These are phyloP conservation scores for Caenorhabditis panamensis DNA, from an alignment of 2,888 invertebrate genomes.

Conservation along the genomic window DNA sequence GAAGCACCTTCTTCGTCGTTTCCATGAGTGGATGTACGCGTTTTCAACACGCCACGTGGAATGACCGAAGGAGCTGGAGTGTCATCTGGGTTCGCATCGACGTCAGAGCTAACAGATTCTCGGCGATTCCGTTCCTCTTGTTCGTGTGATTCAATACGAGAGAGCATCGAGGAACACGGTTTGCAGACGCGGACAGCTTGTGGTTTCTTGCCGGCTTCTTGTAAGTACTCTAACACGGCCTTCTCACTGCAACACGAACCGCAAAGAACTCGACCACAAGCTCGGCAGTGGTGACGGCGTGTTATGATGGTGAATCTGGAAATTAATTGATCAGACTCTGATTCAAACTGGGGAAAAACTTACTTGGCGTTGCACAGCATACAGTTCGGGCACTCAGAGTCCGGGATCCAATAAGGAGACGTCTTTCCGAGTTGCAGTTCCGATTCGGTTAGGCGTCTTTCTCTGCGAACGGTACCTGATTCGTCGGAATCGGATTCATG, in stretches of 20 bases:
- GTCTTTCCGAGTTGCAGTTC: constrained; percentile 82
- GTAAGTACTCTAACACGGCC: constrained; percentile 64
- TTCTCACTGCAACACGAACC: constrained; percentile 65
- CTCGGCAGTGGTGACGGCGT: constrained; percentile 85
- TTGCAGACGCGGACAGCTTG: constrained; percentile 72
- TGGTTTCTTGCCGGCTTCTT: constrained; percentile 68
- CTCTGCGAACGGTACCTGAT: constrained; percentile 45
- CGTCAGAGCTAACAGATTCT: constrained; percentile 24
- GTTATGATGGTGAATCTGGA: constrained; percentile 83
- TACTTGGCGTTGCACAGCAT: constrained; percentile 90
- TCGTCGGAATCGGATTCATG: constrained; percentile 62
- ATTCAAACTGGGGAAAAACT: constrained; percentile 40
- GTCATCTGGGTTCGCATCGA: not conserved
- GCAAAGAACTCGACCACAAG: constrained; percentile 77
- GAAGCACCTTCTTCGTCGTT: constrained; percentile 41
- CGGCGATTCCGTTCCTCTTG: constrained; percentile 39
- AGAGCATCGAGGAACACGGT: constrained; percentile 75
- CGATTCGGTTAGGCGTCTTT: constrained; percentile 76
- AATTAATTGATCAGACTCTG: not conserved
- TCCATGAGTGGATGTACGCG: constrained; percentile 12
- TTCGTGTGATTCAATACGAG: constrained; percentile 75
- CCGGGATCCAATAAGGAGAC: constrained; percentile 91
- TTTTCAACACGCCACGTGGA: constrained; percentile 55
- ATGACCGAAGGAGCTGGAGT: not conserved
- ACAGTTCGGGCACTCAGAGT: constrained; percentile 88